Evolutionary conservation across 2,113 vertebrate species (phyloP), one percentile per base, ranked within the genome.

Genomic region (Nothobranchius furzeri): DNA sequence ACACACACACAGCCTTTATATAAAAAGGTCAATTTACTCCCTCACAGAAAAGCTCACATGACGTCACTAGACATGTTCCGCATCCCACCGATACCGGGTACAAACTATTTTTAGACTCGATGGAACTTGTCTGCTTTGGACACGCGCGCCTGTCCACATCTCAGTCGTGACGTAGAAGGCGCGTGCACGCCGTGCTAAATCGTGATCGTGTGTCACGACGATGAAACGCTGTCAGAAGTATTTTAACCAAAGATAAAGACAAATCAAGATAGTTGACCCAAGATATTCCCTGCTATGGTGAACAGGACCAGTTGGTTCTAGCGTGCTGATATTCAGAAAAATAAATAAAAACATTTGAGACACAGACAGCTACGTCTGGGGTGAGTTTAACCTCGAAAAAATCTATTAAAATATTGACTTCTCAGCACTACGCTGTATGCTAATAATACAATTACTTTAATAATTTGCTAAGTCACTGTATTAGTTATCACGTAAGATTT

Each of bases 1-100:
- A 24, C 35, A 72, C 35, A 30, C 50, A 63, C 70, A 54, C 51
- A 46, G 50, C 78, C 73, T 55, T 51, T 61, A 54, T 51, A 74
- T 61, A 54, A 76, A 73, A 90, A 92, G 86, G 91, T 92, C 86
- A 91, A 59, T 88, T 80, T 86, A 85, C 74, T 82, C 80, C 75
- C 62, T 81, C 82, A 78, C 74, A 76, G 82, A 89, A 89, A 82
- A 84, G 82, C 83, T 86, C 82, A 67, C 36, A 82, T 86, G 82
- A 91, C 93, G 93, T 94, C 92, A 93, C 85, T 77, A 85, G 86
- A 82, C 78, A 59, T 84, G 85, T 70, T 82, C 82, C 70, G 82
- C 87, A 82, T 81, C 81, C 80, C 47, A 84, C 83, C 68, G 79
- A 87, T 71, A 87, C 82, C 75, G 79, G 73, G 79, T 75, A 78